Evolutionary conservation across 37 sponge, comb jelly and placozoan species (phyloP), one percentile per base, ranked within the genome.

Genomic region (Eunapius fragilis): DNA sequence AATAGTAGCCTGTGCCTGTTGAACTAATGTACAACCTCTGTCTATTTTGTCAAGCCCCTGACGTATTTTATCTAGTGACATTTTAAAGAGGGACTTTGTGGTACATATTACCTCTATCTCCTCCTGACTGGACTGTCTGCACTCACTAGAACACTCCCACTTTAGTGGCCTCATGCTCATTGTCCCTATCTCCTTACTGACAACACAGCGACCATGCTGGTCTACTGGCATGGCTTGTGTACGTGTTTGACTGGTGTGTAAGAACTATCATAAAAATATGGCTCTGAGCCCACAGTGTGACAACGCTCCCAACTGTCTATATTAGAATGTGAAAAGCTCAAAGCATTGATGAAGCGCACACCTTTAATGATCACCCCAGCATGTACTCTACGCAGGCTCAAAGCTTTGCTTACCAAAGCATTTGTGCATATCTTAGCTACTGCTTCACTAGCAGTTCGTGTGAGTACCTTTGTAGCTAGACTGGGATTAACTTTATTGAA

Each of bases 71-170:
- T 32, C 37, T 32, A 77, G 26, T 32, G 37, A 37, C 26, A 26
- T 77, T 36, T 34, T 36, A 36, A 37, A 37, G 38, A 37, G 26
- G 26, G 30, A 36, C 47, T 71, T 73, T 37, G 45, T 50, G 28
- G 45, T 45, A 71, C n/a, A 36, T 72, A 72, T 69, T 24, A 31
- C 31, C 30, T 22, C 25, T 33, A 69, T 81, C 25, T 69, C 70
- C 70, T 69, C 70, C 31, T 81, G 35, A 30, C 36, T 81, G 70
- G 25, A 3, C 26, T 30, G 69, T 27, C 34, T 68, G 70, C 81
- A 81, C 36, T 69, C 81, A n/a, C 30, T 28, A 31, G 81, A 25
- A 36, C 81, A 81, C 70, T 81, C 31, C 82, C 82, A 81, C 33
- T 70, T 67, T 81, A 68, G 45, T n/a, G 82, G 70, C 22, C 79